A percentile compares a stretch with the other conserved stretches of the same genome.
These are phyloP conservation scores for Eupithecia subfuscata DNA, from an alignment of 2,888 invertebrate species.

Conservation along the genomic window DNA sequence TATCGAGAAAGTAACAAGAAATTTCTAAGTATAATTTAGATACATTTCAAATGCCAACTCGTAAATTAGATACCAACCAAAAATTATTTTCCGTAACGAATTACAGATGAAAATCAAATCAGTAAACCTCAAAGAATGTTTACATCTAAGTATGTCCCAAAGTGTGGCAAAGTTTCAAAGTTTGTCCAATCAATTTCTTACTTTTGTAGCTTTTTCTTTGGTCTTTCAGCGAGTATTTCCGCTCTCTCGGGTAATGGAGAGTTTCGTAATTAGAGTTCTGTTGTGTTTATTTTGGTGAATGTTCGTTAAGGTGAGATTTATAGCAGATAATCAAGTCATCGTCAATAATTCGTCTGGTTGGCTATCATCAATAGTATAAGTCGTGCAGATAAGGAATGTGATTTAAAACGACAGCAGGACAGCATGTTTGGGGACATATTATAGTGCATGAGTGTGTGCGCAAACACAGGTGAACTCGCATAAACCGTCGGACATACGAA, in stretches of 20 bases:
- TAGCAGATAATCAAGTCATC: background rate
- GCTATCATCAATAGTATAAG: background rate
- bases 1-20: background rate
- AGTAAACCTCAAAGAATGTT: background rate
- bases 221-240: background rate
- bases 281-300: background rate
- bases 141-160: slow-evolving; percentile 4
- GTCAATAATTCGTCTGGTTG: background rate
- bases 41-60: background rate
- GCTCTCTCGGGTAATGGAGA: background rate
- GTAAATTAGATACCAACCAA: background rate
- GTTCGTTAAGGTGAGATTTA: background rate
- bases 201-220: slow-evolving; percentile 3
- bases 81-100: background rate
- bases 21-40: background rate
- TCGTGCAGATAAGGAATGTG: background rate
- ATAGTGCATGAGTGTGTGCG: background rate
- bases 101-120: background rate
- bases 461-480: no score
- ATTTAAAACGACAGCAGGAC: no score
- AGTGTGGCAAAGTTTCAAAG: background rate
- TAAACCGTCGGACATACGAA: no score
- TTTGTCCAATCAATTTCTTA: slow-evolving; percentile 5
- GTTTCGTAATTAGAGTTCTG: background rate
- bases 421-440: background rate